A percentile compares a stretch with the other conserved stretches of the same genome.
These are phyloP conservation scores for Glaucomys volans DNA, from an alignment of 2,113 vertebrate genomes.

Conservation along the genomic window DNA sequence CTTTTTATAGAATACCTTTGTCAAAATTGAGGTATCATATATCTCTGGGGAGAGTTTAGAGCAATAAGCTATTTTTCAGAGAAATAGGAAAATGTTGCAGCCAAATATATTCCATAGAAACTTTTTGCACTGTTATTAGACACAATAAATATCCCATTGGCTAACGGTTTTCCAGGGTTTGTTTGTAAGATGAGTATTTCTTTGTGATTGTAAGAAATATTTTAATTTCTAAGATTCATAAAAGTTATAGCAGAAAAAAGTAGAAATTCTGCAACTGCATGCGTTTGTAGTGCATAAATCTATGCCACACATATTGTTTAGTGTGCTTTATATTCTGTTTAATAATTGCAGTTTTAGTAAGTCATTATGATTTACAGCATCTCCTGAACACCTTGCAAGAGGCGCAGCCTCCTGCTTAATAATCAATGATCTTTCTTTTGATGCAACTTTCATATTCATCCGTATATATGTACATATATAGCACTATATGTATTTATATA, in stretches of 20 bases:
- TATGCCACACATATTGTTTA: background rate
- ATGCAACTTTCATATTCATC: background rate
- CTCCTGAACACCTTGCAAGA: background rate
- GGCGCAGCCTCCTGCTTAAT: background rate
- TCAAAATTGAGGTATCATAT: background rate
- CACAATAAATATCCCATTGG: background rate
- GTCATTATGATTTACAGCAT: slow-evolving; percentile 17
- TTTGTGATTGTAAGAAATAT: slow-evolving; percentile 47
- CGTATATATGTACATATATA: no score
- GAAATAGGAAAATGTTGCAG: background rate
- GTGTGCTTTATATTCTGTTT: slow-evolving; percentile 42
- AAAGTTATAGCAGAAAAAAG: slow-evolving; percentile 25
- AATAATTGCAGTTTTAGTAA: slow-evolving; percentile 38
- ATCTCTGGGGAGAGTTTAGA: slow-evolving; percentile 22
- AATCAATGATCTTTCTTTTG: background rate
- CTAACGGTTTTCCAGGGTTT: background rate
- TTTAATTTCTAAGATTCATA: slow-evolving; percentile 53
- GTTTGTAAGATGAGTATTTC: background rate
- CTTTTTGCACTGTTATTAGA: background rate
- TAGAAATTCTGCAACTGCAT: background rate
- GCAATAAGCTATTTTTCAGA: background rate
- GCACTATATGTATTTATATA: background rate
- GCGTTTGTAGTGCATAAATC: background rate
- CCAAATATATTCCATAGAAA: background rate
- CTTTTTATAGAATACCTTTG: background rate